These are phyloP conservation scores for Prosapia bicincta DNA, from an alignment of 2,888 invertebrate species.

Conservation along the genomic window DNA sequence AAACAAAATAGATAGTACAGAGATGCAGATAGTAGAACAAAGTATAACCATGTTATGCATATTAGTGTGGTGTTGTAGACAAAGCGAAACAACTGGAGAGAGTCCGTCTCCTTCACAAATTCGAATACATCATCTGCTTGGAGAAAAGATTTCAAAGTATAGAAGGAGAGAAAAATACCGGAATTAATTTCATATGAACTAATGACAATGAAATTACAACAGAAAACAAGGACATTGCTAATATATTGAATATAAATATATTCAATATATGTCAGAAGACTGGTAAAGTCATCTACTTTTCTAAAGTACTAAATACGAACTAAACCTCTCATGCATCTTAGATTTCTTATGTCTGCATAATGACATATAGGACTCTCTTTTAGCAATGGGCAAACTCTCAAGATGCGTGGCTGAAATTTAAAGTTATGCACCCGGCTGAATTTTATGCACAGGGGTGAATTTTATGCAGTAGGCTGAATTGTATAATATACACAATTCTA, in stretches of 20 bases:
- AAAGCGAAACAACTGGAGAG: not conserved
- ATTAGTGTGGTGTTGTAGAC: not conserved
- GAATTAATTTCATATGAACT: not conserved
- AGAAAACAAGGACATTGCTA: not conserved
- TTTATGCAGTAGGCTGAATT: too few relatives aligned
- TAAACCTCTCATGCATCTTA: too few relatives aligned
- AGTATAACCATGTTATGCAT: too few relatives aligned
- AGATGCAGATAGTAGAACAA: not conserved
- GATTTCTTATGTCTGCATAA: too few relatives aligned
- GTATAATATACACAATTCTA: slow-evolving; percentile 7
- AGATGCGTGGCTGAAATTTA: too few relatives aligned
- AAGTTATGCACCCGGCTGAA: slow-evolving; percentile 1
- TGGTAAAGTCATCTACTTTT: not conserved
- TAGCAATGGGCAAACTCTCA: too few relatives aligned
- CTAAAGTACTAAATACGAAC: not conserved
- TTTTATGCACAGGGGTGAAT: too few relatives aligned
- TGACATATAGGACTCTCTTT: too few relatives aligned
- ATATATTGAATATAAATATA: too few relatives aligned
- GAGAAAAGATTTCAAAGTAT: not conserved
- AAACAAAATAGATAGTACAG: not conserved
- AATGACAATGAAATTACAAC: not conserved
- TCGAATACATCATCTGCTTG: not conserved
- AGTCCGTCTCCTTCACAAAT: too few relatives aligned
- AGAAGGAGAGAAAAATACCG: not conserved
- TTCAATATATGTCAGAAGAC: not conserved